Evolutionary conservation across 1,140 invertebrate genomes (phyloP).

Genomic region (Helicoverpa zea): DNA sequence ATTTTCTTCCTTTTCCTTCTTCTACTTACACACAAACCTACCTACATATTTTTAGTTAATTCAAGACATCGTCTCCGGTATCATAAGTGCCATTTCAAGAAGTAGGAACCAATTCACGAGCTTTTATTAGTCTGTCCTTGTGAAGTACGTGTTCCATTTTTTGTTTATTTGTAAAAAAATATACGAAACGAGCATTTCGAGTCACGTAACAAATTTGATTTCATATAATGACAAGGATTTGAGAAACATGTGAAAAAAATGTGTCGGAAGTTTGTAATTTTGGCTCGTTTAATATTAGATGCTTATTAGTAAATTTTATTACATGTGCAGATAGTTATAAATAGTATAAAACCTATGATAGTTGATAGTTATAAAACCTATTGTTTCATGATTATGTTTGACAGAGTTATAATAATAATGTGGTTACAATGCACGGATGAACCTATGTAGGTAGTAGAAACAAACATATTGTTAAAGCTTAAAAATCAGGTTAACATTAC

Average conservation of each 20-base stretch:
- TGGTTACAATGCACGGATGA: too few relatives aligned
- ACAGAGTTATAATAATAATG: too few relatives aligned
- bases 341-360: too few relatives aligned
- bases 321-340: background rate
- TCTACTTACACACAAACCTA: too few relatives aligned
- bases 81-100: background rate
- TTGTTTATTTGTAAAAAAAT: background rate
- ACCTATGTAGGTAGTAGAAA: too few relatives aligned
- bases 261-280: conserved; percentile 12
- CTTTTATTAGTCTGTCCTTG: conserved; percentile 15
- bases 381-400: too few relatives aligned
- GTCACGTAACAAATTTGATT: conserved; percentile 45
- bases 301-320: background rate
- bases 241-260: background rate
- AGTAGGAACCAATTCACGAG: conserved; percentile 12
- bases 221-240: conserved; percentile 26
- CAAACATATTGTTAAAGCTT: too few relatives aligned
- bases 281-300: background rate
- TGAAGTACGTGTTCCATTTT: conserved; percentile 33
- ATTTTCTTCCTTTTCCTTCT: too few relatives aligned
- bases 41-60: too few relatives aligned
- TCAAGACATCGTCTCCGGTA: background rate
- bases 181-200: conserved; percentile 1
- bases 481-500: too few relatives aligned
- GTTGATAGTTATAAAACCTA: too few relatives aligned